Percentiles rank a stretch among this genome's conserved stretches.
Conservation (phyloP, 1,140 invertebrate species). For the Drosophila nigrodunni region DNA sequence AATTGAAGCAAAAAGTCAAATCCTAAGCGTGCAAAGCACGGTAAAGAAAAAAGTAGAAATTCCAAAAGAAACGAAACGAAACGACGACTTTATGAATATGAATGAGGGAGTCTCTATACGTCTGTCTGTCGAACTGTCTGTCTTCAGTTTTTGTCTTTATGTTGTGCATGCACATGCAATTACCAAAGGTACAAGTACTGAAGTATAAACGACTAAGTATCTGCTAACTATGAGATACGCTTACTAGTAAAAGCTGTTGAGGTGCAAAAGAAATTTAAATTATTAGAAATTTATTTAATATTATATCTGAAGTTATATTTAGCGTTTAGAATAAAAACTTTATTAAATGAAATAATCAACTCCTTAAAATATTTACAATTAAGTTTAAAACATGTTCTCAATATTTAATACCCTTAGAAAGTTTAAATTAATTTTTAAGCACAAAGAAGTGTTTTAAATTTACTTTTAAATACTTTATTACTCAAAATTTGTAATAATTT, state of each 20-base stretch:
- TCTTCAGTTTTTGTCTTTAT: constrained; percentile 44
- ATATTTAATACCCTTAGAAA: too few relatives aligned
- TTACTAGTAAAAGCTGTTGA: background rate
- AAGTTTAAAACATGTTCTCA: too few relatives aligned
- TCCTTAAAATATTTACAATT: too few relatives aligned
- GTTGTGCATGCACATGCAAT: constrained; percentile 35
- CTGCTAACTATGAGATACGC: constrained; percentile 21
- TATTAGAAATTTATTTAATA: too few relatives aligned
- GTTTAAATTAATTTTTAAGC: too few relatives aligned
- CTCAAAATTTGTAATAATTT: too few relatives aligned
- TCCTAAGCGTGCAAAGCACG: background rate
- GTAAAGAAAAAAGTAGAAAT: constrained; percentile 33
- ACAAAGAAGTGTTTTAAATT: too few relatives aligned
- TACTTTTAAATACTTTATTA: too few relatives aligned
- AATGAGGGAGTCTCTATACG: constrained; percentile 49
- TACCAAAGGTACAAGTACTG: constrained; percentile 35
- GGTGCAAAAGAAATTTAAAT: too few relatives aligned
- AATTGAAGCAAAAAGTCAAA: constrained; percentile 37
- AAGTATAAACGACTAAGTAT: constrained; percentile 14
- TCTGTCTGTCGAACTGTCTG: constrained; percentile 4
- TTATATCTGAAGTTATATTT: too few relatives aligned
- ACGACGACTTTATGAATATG: constrained; percentile 78
- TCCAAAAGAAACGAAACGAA: constrained; percentile 58
- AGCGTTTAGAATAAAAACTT: too few relatives aligned
- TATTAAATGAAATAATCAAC: too few relatives aligned